Base-by-base conservation (phyloP, 2,113 vertebrate species). In the Nannobrachium achirus region DNA sequence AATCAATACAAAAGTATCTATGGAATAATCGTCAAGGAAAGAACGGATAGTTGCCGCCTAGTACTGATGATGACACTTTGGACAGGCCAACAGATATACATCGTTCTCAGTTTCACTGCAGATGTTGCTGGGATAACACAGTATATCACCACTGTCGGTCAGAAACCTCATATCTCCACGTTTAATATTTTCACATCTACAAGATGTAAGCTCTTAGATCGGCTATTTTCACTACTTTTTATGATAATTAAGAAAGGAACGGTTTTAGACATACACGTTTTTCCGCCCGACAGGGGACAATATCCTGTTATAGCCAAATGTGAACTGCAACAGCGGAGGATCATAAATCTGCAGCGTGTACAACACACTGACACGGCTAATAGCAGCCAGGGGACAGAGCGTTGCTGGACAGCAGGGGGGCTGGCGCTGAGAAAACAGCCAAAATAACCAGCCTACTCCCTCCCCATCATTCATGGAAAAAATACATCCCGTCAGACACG, bases 361-460 rank as follows among this genome's bases (percentile, higher is more conserved):
- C 39, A 51, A 51, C 42, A 51, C 42, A 25, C 13, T 48, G 61
- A 45, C 63, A 66, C 76, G 73, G 79, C 56, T 80, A 76, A 81
- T 44, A 46, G 75, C 73, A 64, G 78, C 67, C 69, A 15, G 4
- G 81, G 80, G 80, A 83, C 15, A 11, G 14, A 6, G 42, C 10
- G 48, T 42, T 59, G 69, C 62, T 56, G 16, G 45, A 48, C 25
- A 33, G 25, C 25, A 33, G 25, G 53, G 44, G 71, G 56, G 63
- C 16, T 58, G 49, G 55, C 49, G n/a, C 42, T 69, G 75, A 71
- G 65, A 64, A 75, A 80, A 80, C 15, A 59, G 69, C 73, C 69
- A 40, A 72, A 49, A 74, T 50, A 62, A 76, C 77, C 25, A 33
- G 25, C 25, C 25, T 70, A 78, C 46, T 44, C 50, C 19, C 46